These are phyloP conservation scores for Agelastica alni DNA, from an alignment of 2,888 invertebrate genomes.

Conservation along the genomic window DNA sequence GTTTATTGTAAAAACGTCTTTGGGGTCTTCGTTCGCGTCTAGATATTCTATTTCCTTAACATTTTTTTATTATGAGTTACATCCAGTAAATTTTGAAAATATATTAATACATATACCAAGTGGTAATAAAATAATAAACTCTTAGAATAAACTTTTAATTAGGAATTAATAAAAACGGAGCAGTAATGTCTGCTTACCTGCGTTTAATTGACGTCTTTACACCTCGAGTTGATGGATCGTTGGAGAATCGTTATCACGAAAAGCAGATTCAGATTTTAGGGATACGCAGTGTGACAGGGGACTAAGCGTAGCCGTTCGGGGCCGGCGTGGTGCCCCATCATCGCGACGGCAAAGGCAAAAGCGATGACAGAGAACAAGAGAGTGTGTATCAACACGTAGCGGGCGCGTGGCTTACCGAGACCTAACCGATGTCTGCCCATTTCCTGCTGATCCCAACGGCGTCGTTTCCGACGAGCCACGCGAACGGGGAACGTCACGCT, in stretches of 20 bases:
- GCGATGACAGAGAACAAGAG: constrained; percentile 36
- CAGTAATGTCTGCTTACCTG: too few relatives aligned
- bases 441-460: constrained; percentile 51
- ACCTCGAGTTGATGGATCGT: too few relatives aligned
- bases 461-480: constrained; percentile 47
- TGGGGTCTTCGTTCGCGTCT: too few relatives aligned
- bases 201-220: too few relatives aligned
- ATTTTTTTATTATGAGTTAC: too few relatives aligned
- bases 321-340: background rate
- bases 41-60: too few relatives aligned
- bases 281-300: background rate
- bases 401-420: constrained; percentile 49
- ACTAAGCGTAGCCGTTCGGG: background rate
- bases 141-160: too few relatives aligned
- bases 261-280: constrained; percentile 1
- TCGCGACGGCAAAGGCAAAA: constrained; percentile 29
- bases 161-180: too few relatives aligned
- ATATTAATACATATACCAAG: too few relatives aligned
- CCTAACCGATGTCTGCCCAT: constrained; percentile 54
- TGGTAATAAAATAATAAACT: too few relatives aligned
- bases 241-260: background rate
- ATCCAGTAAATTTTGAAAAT: too few relatives aligned
- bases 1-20: too few relatives aligned
- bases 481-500: constrained; percentile 45
- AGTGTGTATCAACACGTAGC: constrained; percentile 53